Percentiles rank a stretch among this genome's conserved stretches.
Evolutionary conservation across 2,113 vertebrate genomes (phyloP).

Genomic region (Ramphastos sulfuratus): DNA sequence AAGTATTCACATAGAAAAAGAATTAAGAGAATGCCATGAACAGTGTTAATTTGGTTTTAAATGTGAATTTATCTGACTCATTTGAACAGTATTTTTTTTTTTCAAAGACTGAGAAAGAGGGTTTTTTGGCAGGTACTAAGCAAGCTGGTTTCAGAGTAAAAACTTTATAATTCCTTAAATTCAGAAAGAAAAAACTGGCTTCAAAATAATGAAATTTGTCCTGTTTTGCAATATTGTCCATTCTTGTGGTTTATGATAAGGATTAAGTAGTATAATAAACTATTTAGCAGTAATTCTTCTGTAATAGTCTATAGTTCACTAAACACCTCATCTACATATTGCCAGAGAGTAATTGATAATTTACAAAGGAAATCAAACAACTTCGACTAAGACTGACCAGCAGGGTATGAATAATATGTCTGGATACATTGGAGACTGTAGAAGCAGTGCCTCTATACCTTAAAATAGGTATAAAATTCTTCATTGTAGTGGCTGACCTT

Average conservation of each 20-base stretch:
- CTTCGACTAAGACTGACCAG: slow-evolving; percentile 5
- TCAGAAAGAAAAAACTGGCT: neutral
- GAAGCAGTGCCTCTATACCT: neutral
- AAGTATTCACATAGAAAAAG: slow-evolving; percentile 34
- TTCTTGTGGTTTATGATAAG: neutral
- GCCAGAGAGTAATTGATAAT: neutral
- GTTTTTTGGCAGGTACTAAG: neutral
- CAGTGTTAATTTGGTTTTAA: slow-evolving; percentile 6
- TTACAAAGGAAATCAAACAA: slow-evolving; percentile 27
- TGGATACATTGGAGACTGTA: slow-evolving; percentile 3
- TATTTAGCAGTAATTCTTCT: neutral
- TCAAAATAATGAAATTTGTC: slow-evolving; percentile 11
- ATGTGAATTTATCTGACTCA: neutral
- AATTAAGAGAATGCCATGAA: slow-evolving; percentile 34
- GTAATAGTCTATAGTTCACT: neutral
- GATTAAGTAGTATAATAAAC: neutral
- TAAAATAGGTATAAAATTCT: slow-evolving; percentile 15
- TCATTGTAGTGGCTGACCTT: neutral
- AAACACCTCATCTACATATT: neutral
- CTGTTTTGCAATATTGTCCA: neutral
- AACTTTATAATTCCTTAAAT: neutral
- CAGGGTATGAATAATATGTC: slow-evolving; percentile 31
- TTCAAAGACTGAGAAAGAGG: no score
- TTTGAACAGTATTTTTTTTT: neutral
- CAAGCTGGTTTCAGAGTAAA: neutral